Conservation (phyloP, 2,888 invertebrate species). For the Drosophila mercatorum region DNA sequence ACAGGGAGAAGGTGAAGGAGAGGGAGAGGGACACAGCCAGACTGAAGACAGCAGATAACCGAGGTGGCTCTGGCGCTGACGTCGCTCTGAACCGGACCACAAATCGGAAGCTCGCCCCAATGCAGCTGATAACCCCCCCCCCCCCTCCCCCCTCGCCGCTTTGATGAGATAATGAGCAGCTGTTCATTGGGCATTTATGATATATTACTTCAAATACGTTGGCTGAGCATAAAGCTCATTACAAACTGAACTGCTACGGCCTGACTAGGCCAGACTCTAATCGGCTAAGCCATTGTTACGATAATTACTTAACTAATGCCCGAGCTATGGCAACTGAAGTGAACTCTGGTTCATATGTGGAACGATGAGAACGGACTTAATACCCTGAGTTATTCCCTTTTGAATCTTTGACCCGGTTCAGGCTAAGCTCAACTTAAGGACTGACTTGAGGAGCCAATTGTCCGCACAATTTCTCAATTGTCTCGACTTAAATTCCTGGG, state of each 20-base stretch:
- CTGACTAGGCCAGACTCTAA: not conserved
- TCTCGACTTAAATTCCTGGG: constrained; percentile 20
- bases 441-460: constrained; percentile 24
- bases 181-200: constrained; percentile 55
- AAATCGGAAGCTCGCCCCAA: constrained; percentile 28
- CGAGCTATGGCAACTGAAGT: not conserved
- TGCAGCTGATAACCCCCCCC: constrained; percentile 8
- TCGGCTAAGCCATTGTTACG: not conserved
- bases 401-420: not conserved
- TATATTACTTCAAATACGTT: constrained; percentile 46
- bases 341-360: not conserved
- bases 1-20: not conserved
- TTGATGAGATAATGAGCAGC: constrained; percentile 54
- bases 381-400: not conserved
- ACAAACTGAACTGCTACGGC: not conserved
- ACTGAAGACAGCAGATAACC: constrained; percentile 5
- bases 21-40: not conserved
- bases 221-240: constrained; percentile 20
- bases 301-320: not conserved
- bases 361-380: too few relatives aligned
- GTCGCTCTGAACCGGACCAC: constrained; percentile 32
- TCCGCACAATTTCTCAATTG: constrained; percentile 41
- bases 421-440: not conserved
- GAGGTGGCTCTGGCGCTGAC: constrained; percentile 57
- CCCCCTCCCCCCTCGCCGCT: not conserved